These are phyloP conservation scores for Coracopsis vasa DNA, from an alignment of 2,113 vertebrate genomes.

Conservation along the genomic window DNA sequence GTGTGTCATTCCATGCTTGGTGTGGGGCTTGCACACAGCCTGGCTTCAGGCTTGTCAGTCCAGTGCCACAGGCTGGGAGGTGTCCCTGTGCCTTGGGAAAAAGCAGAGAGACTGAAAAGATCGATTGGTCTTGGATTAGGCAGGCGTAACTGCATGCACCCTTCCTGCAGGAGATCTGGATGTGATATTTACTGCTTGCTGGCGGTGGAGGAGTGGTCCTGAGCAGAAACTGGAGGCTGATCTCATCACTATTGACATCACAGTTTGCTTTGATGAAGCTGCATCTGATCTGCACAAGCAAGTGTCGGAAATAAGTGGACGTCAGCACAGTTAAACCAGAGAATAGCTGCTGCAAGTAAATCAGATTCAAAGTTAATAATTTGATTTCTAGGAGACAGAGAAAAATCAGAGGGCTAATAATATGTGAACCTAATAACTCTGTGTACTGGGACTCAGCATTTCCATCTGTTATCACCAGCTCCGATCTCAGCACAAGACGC, in stretches of 20 bases:
- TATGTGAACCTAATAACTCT: fast-evolving
- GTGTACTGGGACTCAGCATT: neutral
- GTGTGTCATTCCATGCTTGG: fast-evolving
- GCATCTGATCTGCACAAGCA: neutral
- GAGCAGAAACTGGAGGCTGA: neutral
- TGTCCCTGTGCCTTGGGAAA: fast-evolving
- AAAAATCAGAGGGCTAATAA: neutral
- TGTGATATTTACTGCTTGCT: neutral
- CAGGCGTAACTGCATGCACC: neutral
- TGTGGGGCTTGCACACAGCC: neutral
- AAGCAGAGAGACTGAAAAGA: neutral
- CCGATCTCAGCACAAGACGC: neutral
- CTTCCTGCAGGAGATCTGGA: neutral
- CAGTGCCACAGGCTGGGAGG: neutral
- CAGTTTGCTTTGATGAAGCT: neutral
- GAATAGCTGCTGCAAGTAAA: neutral
- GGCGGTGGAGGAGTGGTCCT: neutral
- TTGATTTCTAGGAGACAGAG: neutral
- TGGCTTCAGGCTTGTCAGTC: neutral
- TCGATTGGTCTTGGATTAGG: neutral
- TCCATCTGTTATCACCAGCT: neutral
- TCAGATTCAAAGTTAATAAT: neutral
- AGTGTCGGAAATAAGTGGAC: neutral
- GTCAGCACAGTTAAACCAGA: neutral
- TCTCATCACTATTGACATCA: neutral